phyloP scores from a whole-genome alignment of 2,888 invertebrate genomes.

The Trichopoda pennipes region DNA sequence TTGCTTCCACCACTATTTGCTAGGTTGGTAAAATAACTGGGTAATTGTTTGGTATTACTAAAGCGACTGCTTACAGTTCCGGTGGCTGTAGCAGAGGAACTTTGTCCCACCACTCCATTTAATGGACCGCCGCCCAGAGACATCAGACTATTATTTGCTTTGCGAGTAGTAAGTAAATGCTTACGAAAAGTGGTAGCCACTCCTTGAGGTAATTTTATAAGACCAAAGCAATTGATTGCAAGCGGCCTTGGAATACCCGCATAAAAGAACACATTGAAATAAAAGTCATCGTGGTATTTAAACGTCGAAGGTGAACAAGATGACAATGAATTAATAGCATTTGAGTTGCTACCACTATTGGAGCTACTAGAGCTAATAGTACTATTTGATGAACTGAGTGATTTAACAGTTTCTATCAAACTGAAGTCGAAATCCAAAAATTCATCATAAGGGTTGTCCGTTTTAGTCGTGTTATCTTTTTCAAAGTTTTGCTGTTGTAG shows the following conservation, averaged over 20 bases:
- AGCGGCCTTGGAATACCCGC: slow-evolving; percentile 75
- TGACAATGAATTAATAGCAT: slow-evolving; percentile 16
- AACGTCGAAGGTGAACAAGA: slow-evolving; percentile 66
- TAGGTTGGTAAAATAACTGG: slow-evolving; percentile 67
- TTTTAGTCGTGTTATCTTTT: slow-evolving; percentile 17
- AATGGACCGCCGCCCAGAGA: slow-evolving; percentile 71
- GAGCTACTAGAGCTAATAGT: slow-evolving; percentile 50
- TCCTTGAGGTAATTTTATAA: slow-evolving; percentile 75
- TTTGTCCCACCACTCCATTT: slow-evolving; percentile 75
- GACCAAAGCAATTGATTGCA: slow-evolving; percentile 76
- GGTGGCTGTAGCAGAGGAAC: slow-evolving; percentile 49
- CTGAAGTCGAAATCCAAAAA: slow-evolving; percentile 72
- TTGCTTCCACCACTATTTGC: slow-evolving; percentile 37
- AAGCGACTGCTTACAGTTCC: slow-evolving; percentile 54
- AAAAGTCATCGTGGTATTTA: slow-evolving; percentile 75
- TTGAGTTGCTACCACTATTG: slow-evolving; percentile 53
- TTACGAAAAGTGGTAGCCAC: slow-evolving; percentile 76
- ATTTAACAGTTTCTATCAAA: slow-evolving; percentile 74
- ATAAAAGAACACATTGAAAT: slow-evolving; percentile 75
- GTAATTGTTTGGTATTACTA: slow-evolving; percentile 61
- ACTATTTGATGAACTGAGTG: slow-evolving; percentile 58
- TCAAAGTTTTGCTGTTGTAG: slow-evolving; percentile 48
- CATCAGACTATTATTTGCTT: slow-evolving; percentile 77
- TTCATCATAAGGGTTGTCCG: slow-evolving; percentile 47
- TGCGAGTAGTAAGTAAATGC: slow-evolving; percentile 76